Percentiles rank a stretch among this genome's conserved stretches.
phyloP scores from a whole-genome alignment of 1,140 invertebrate species.

The Penaeus indicus region DNA sequence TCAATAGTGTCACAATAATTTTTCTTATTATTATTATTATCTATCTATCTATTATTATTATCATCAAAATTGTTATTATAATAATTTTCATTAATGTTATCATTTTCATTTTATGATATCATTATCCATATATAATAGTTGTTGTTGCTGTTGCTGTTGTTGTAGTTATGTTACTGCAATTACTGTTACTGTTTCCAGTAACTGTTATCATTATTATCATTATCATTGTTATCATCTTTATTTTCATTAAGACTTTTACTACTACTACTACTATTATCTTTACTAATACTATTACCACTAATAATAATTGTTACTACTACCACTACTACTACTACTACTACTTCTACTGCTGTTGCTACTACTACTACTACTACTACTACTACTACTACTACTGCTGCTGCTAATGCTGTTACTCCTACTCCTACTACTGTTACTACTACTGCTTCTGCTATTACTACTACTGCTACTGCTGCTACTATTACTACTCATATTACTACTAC shows the following conservation, averaged over 20 bases:
- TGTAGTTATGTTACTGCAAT: too few species aligned
- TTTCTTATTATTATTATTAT: too few species aligned
- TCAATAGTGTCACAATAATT: too few species aligned
- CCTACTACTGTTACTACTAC: conserved; percentile 4
- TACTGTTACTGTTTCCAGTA: too few species aligned
- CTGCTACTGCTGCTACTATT: conserved; percentile 5
- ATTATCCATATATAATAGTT: too few species aligned
- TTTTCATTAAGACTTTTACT: neutral
- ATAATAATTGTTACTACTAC: neutral
- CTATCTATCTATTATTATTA: too few species aligned
- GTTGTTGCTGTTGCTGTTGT: too few species aligned
- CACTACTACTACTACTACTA: neutral
- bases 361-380: neutral
- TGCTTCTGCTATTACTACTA: neutral
- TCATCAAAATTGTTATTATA: too few species aligned
- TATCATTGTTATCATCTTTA: too few species aligned
- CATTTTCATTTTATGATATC: too few species aligned
- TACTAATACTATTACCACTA: conserved; percentile 20
- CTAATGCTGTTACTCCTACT: neutral
- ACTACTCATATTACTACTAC: neutral
- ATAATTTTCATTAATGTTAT: too few species aligned
- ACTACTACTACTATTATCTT: neutral
- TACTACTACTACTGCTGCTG: conserved; percentile 13
- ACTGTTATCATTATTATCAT: too few species aligned
- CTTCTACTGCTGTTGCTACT: neutral